Conservation (phyloP, 2,888 invertebrate genomes). For the Actias luna region DNA sequence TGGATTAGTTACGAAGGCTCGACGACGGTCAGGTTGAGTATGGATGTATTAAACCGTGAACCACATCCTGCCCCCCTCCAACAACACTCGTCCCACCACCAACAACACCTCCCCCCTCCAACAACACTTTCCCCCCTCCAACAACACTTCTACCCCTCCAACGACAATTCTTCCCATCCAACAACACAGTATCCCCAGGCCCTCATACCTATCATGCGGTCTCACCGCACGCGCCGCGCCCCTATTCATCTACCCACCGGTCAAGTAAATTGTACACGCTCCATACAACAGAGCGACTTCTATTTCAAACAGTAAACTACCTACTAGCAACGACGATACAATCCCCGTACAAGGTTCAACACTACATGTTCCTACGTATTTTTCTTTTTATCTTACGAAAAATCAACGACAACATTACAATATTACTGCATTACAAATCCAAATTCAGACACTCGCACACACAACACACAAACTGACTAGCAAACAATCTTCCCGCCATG, state of each 20-base stretch:
- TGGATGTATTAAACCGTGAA: slow-evolving; percentile 14
- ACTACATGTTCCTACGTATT: neutral
- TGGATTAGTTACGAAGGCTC: too few relatives aligned
- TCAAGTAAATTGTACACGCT: neutral
- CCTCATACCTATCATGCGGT: neutral
- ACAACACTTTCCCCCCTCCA: neutral
- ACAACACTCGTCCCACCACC: slow-evolving; percentile 8
- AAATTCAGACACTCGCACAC: neutral
- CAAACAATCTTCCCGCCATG: slow-evolving; percentile 3
- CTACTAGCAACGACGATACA: neutral
- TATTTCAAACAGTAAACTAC: neutral
- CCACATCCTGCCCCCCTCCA: neutral
- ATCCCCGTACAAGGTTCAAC: neutral
- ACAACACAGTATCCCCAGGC: too few relatives aligned
- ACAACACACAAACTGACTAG: slow-evolving; percentile 21
- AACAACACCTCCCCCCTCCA: neutral
- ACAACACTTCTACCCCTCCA: neutral
- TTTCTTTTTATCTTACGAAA: neutral
- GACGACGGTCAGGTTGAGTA: too few relatives aligned
- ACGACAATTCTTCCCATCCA: neutral
- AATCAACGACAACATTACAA: neutral
- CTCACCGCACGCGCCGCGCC: slow-evolving; percentile 19
- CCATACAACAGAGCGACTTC: neutral
- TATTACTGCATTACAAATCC: neutral
- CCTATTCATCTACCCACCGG: neutral